These are phyloP conservation scores for Apostichopus parvimensis DNA, from an alignment of 35 echinoderm and acorn worm species.

Conservation along the genomic window DNA sequence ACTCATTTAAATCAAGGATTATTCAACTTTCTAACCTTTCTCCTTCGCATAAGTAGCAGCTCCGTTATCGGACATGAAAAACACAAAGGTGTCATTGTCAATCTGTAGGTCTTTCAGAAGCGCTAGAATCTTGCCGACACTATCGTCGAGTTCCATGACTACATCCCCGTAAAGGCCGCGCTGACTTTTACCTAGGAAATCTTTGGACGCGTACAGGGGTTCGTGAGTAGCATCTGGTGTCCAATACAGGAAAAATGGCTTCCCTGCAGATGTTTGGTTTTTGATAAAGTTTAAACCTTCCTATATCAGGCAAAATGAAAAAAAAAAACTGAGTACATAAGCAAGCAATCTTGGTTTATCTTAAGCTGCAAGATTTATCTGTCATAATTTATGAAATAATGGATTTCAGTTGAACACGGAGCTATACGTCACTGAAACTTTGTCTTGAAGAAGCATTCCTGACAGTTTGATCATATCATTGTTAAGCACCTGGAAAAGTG, in stretches of 20 bases:
- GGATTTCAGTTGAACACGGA: no score
- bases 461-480: no score
- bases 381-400: no score
- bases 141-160: slow-evolving; percentile 57
- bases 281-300: slow-evolving; percentile 59
- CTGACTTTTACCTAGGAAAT: slow-evolving; percentile 53
- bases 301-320: neutral
- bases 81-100: slow-evolving; percentile 63
- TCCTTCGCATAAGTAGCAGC: slow-evolving; percentile 50
- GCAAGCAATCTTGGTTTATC: no score
- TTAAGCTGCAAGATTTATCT: neutral
- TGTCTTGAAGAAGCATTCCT: no score
- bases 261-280: neutral
- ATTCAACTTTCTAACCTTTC: slow-evolving; percentile 33
- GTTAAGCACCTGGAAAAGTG: no score
- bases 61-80: slow-evolving; percentile 68
- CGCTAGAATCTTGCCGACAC: slow-evolving; percentile 57
- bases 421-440: no score
- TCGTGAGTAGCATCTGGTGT: slow-evolving; percentile 66
- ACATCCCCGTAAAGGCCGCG: slow-evolving; percentile 68
- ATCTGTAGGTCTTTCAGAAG: slow-evolving; percentile 58
- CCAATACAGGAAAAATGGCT: slow-evolving; percentile 71
- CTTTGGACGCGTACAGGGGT: slow-evolving; percentile 55
- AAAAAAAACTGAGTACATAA: no score
- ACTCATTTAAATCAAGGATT: neutral